Conservation (phyloP, 2,797 vertebrate genomes). For the Hippoglossus hippoglossus region DNA sequence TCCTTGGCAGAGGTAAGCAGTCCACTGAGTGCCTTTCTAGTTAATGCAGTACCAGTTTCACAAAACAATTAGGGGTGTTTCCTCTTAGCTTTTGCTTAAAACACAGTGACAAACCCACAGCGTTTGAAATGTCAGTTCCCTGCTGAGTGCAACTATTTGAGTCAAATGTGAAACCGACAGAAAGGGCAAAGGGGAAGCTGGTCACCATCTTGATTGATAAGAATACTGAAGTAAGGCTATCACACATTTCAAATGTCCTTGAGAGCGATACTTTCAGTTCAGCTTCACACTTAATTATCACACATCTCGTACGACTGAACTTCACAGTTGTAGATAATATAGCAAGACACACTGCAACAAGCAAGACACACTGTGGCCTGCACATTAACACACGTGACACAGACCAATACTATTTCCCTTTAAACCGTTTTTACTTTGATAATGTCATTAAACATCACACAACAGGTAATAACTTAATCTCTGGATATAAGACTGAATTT, state of each 20-base stretch:
- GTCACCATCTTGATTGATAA: background rate
- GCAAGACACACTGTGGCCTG: background rate
- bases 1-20: too few species aligned
- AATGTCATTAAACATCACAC: background rate
- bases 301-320: too few species aligned
- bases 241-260: background rate
- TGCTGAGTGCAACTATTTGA: too few species aligned
- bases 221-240: background rate
- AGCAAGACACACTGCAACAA: background rate
- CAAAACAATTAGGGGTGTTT: too few species aligned
- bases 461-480: background rate
- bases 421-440: background rate
- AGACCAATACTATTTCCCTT: background rate
- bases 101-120: too few species aligned
- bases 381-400: background rate
- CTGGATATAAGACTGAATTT: background rate
- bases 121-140: too few species aligned
- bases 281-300: background rate
- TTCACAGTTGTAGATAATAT: background rate
- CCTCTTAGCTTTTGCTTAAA: too few species aligned
- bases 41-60: too few species aligned
- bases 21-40: too few species aligned
- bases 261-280: background rate
- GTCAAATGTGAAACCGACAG: background rate
- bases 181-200: slow-evolving; percentile 18